Conservation (phyloP, 2,888 invertebrate genomes). For the Thecocarcelia acutangulata region DNA sequence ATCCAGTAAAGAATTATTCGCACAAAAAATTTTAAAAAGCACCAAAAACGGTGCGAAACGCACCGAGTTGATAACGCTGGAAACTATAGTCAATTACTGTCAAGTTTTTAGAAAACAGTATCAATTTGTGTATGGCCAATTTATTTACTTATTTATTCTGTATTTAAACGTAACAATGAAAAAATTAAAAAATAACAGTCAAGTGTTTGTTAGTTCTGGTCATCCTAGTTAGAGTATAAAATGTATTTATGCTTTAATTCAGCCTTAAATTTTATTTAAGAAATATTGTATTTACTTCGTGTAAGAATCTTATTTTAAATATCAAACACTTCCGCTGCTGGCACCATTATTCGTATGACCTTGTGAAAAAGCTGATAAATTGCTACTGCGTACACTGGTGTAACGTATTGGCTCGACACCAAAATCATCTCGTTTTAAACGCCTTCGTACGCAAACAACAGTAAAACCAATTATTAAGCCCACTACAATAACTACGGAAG, state of each 20-base stretch:
- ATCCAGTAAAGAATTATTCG: no score
- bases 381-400: conserved; percentile 79
- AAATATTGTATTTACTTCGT: not conserved
- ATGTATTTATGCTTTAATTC: not conserved
- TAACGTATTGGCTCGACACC: conserved; percentile 79
- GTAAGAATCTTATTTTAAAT: not conserved
- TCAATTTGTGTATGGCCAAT: no score
- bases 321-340: conserved; percentile 68
- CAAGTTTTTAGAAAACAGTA: no score
- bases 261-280: conserved; percentile 10
- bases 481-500: conserved; percentile 76
- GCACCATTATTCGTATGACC: conserved; percentile 72
- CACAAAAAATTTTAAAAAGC: no score
- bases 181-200: no score
- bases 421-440: conserved; percentile 77
- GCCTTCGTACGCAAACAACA: conserved; percentile 77
- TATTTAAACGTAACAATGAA: no score
- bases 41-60: no score
- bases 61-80: no score
- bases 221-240: no score
- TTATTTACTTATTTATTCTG: no score
- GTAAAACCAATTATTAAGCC: conserved; percentile 79
- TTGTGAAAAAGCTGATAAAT: conserved; percentile 77
- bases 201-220: no score
- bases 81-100: no score